Evolutionary conservation across 2,888 invertebrate species (phyloP), one percentile per base, ranked within the genome.

Genomic region (Rotaria socialis): DNA sequence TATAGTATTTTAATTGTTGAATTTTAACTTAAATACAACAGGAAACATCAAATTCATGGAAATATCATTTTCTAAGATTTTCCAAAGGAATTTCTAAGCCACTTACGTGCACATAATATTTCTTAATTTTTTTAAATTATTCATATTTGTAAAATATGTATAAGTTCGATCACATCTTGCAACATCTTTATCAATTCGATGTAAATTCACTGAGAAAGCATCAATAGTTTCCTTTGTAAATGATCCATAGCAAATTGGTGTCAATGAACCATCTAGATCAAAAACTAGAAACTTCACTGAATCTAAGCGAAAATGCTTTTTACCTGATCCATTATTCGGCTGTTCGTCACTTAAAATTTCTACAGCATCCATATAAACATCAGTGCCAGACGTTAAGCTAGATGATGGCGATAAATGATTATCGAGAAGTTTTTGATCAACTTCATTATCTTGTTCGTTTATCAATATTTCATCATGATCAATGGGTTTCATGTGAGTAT

Each of bases 81-180:
- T 3, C 8, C 50, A 50, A 11, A 50, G 4, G 50, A 50, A 50
- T 11, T 14, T 50, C 8, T 50, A 8, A 43, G 50, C 35, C 27
- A 92, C 94, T 93, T 92, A 96, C 95, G 96, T 96, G 94, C 96
- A 96, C 94, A 97, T 96, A 86, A 97, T 94, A 92, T 96, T 96
- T 86, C 96, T 93, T 52, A 97, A 92, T 91, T 96, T 96, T 89
- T 96, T 96, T 88, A 97, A 92, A 91, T 97, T 97, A 88, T 94
- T 94, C 84, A 94, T 93, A 19, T 90, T 89, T 0, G 94, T 95
- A 91, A 97, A 97, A 92, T 96, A 97, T 91, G 94, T 94, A 90
- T 96, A 96, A 91, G 96, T 96, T 43, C 97, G 93, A 92, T 97
- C 97, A 91, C 97, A 97, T 87, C 97, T 92, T 91, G 96, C 96